Base-by-base conservation (phyloP, 2,888 invertebrate species). In the Trypoxylon attenuatum region DNA sequence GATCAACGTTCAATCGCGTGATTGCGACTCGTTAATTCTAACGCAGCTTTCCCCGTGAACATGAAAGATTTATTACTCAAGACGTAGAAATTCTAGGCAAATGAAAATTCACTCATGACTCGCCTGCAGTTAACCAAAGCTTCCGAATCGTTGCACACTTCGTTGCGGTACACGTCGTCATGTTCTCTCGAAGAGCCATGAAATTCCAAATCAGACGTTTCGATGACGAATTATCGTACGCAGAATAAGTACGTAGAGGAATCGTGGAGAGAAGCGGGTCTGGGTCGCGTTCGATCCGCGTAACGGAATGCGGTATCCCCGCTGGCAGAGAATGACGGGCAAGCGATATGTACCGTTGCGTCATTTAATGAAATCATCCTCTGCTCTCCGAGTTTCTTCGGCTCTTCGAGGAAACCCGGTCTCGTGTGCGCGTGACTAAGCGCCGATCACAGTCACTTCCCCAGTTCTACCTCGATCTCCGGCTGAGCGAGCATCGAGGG, bases 301-400 rank as follows among this genome's bases (percentile, higher is more conserved):
- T 70, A 70, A 70, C 69, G 69, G 69, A 60, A 68, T 29, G 52
- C 56, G 50, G 59, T 67, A 62, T 63, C 61, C 56, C 67, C 67
- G 55, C 54, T 66, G 56, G 39, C 56, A 61, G 56, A 56, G 53
- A 53, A 56, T 47, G 53, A 42, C 57, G 41, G 47, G n/a, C n/a
- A n/a, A n/a, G n/a, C 60, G 57, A 57, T 55, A 52, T 53, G 61
- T 76, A 76, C 78, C 73, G 77, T 79, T 79, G 79, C 76, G 70
- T 76, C 76, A 79, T 79, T 78, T 68, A 54, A 72, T 78, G 72
- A 77, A 78, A 79, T 76, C 76, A 78, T 74, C 71, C 42, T 5
- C 33, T 29, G 5, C 33, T 0, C 13, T 25, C 38, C 18, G 27
- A 45, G 16, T 19, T n/a, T 21, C 27, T 16, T 39, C 27, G 39